phyloP scores from a whole-genome alignment of 2,888 invertebrate genomes.

The Kryphioiulus occultus region DNA sequence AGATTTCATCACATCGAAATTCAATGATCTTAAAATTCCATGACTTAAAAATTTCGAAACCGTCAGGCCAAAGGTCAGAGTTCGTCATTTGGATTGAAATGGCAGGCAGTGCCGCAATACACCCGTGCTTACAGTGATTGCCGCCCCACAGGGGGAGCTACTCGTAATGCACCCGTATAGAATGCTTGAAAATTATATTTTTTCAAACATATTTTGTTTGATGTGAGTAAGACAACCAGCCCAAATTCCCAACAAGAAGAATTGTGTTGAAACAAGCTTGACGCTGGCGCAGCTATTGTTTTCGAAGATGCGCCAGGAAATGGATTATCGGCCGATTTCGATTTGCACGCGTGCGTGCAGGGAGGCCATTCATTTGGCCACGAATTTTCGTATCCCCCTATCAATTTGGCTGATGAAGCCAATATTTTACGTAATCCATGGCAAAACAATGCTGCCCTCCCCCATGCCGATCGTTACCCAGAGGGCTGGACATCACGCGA shows the following conservation, averaged over 20 bases:
- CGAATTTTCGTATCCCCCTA: neutral
- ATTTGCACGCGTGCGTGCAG: constrained; percentile 16
- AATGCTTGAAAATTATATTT: no score
- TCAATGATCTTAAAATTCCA: no score
- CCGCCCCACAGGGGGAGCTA: neutral
- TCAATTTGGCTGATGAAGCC: constrained; percentile 31
- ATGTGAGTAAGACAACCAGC: no score
- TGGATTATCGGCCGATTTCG: constrained; percentile 35
- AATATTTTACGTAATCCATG: constrained; percentile 1
- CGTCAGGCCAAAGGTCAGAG: no score
- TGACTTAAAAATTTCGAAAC: no score
- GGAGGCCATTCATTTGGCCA: neutral
- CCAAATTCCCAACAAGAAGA: neutral
- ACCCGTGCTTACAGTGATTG: neutral
- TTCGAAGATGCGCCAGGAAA: neutral
- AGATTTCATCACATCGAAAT: no score
- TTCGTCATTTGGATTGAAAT: no score
- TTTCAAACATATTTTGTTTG: no score
- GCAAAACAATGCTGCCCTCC: constrained; percentile 14
- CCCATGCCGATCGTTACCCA: neutral
- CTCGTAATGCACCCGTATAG: no score
- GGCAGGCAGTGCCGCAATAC: neutral
- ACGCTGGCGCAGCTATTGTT: neutral
- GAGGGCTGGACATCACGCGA: constrained; percentile 26
- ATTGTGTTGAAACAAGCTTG: no score